Percentiles rank a stretch among this genome's conserved stretches.
Conservation (phyloP, 2,113 vertebrate genomes). For the Megaceryle torquata region DNA sequence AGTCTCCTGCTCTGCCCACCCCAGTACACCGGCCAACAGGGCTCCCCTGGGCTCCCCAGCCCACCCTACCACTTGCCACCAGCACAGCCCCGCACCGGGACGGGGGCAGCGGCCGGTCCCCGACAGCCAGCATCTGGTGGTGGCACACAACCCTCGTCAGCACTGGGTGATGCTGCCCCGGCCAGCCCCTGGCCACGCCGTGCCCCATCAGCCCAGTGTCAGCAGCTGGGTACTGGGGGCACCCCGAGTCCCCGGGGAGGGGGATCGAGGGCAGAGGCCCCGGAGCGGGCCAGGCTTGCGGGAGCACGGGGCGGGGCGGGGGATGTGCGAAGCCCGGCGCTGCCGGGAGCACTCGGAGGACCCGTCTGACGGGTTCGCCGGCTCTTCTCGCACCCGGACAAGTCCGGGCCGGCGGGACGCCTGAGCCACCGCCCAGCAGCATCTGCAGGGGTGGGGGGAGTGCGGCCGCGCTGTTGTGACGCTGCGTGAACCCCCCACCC, state of each 20-base stretch:
- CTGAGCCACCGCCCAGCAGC: conserved; percentile 14
- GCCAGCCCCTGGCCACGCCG: no score
- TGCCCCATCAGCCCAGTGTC: neutral
- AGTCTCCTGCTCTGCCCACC: rapidly evolving
- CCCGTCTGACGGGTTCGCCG: conserved; percentile 8
- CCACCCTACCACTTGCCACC: neutral
- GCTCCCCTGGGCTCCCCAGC: neutral
- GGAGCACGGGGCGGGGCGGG: neutral
- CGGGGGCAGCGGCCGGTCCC: rapidly evolving
- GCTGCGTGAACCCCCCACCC: neutral
- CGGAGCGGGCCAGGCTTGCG: neutral
- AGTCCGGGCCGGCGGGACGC: conserved; percentile 29
- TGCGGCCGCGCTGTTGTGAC: neutral
- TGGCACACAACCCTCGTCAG: neutral
- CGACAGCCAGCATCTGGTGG: rapidly evolving
- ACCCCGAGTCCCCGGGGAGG: rapidly evolving
- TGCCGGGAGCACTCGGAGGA: neutral
- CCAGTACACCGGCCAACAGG: neutral
- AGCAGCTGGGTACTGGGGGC: neutral
- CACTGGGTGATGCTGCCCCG: rapidly evolving
- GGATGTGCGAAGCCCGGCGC: neutral
- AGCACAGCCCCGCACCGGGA: rapidly evolving
- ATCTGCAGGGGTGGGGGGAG: neutral
- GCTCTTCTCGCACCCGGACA: conserved; percentile 44
- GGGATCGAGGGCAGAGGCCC: neutral